Percentiles rank a stretch among this genome's conserved stretches.
Evolutionary conservation across 2,113 vertebrate species (phyloP).

Genomic region (Anolis carolinensis): DNA sequence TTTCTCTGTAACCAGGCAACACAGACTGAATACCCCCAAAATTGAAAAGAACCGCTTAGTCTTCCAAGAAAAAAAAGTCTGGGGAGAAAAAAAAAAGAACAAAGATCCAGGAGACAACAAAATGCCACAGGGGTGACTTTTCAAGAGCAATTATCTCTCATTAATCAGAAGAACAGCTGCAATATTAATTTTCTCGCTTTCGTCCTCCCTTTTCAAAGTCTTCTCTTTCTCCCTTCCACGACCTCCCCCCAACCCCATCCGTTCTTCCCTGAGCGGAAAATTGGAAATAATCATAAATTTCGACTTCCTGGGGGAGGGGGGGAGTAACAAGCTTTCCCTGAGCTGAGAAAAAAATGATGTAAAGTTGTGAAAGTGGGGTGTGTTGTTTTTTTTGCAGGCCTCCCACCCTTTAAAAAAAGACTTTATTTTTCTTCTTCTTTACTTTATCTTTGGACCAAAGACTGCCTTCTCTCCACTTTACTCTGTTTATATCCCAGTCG

Average conservation of each 20-base stretch:
- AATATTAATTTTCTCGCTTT: slow-evolving; percentile 92
- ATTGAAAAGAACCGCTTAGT: slow-evolving; percentile 98
- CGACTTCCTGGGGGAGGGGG: slow-evolving; percentile 75
- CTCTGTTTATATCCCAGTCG: no score
- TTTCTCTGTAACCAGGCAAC: slow-evolving; percentile 99
- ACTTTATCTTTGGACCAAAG: background rate
- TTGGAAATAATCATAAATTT: slow-evolving; percentile 86
- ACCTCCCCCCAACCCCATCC: no score
- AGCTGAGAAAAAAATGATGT: slow-evolving; percentile 47
- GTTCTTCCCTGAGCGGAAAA: slow-evolving; percentile 57
- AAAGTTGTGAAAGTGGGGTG: slow-evolving; percentile 48
- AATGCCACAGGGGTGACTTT: slow-evolving; percentile 99
- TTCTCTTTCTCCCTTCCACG: background rate
- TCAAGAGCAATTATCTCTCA: slow-evolving; percentile 99
- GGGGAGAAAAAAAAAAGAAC: slow-evolving; percentile 86
- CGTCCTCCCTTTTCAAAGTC: slow-evolving; percentile 83
- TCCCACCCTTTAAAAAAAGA: background rate
- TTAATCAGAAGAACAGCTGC: slow-evolving; percentile 99
- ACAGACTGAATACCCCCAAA: slow-evolving; percentile 98
- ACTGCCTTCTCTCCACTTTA: no score
- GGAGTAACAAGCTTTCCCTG: slow-evolving; percentile 65
- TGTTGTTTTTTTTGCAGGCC: no score
- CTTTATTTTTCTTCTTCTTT: background rate
- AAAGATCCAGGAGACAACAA: slow-evolving; percentile 98
- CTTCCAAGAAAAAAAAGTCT: slow-evolving; percentile 78